Evolutionary conservation across 2,113 vertebrate genomes (phyloP), one percentile per base, ranked within the genome.

Genomic region (Noturus placidus): DNA sequence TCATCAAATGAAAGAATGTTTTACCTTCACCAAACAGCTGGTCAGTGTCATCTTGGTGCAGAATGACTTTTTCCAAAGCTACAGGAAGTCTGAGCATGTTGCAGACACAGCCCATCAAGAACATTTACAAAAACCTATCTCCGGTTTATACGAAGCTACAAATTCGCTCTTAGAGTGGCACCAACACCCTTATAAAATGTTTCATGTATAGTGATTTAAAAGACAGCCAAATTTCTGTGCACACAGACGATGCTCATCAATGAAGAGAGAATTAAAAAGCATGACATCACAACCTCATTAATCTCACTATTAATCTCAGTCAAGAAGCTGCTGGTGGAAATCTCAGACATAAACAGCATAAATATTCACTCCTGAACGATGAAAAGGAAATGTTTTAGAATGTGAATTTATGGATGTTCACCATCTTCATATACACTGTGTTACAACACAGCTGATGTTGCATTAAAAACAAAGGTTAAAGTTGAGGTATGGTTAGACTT

Each of bases 81-180:
- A 83, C 82, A 67, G 82, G 82, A 83, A 83, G 82, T 83, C 82
- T 67, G 42, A 30, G 81, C 42, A 83, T 83, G 61, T 67, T 83
- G 81, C 81, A 83, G 82, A 83, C 42, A 83, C 82, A 83, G 82
- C 42, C 82, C 82, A 83, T 83, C 61, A 67, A 83, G 82, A 83
- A 83, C 82, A 83, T 83, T 83, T 67, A 83, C 42, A 83, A 83
- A 67, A 52, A 83, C 25, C 61, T n/a, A 52, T 52, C 82, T 83
- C 82, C 82, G 82, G 82, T 83, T 83, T 83, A 67, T 30, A 83
- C 0, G 19, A 67, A 83, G 8, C 82, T 30, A 83, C 61, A 83
- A 83, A 83, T 67, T 83, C 5, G 25, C 5, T 83, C 42, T 38
- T 25, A 14, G 9, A 82, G 30, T 82, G 79, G 79, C 79, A 82